Base-by-base conservation (phyloP, 2,888 invertebrate species). In the Xanthia icteritia region DNA sequence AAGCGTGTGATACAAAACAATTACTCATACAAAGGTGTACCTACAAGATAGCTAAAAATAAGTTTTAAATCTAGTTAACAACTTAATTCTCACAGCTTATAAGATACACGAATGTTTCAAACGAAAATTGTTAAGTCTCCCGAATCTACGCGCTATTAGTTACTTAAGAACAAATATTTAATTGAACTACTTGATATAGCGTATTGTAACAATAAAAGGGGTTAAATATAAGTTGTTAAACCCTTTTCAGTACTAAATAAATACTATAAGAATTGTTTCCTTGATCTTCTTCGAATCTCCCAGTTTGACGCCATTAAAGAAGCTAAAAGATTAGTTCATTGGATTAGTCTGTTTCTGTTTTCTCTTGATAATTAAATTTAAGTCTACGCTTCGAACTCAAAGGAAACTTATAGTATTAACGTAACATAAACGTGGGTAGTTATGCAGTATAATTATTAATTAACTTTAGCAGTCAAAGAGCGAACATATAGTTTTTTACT, bases 331-430 rank as follows among this genome's bases (percentile, higher is more conserved):
- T 87, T 88, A 86, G 87, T 79, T 83, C 77, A 85, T 81, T 73
- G 83, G 84, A 85, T 90, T 90, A 88, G 84, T 69, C 77, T 80
- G 85, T 83, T 83, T 83, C 73, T 86, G 81, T 81, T 85, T 79
- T 79, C 81, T 73, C 78, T 78, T 88, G 83, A 84, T 88, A 86
- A 82, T 78, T 78, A 78, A 81, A 78, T 81, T 85, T 23, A 27
- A 75, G 56, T 58, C 11, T 60, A 64, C 69, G 51, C 58, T 85
- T 65, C 17, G 23, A 60, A 70, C 58, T 82, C 68, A 73, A 74
- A 73, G 27, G 23, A 67, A 67, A 63, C 42, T 56, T 51, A 45
- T 64, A 51, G 66, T 68, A 73, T 60, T 65, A 75, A 76, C 54
- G 51, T 66, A 36, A 67, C 20, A 61, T 31, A 42, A 77, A 70